Percentiles rank a stretch among this genome's conserved stretches.
phyloP scores from a whole-genome alignment of 2,113 vertebrate species.

The Danio rerio region DNA sequence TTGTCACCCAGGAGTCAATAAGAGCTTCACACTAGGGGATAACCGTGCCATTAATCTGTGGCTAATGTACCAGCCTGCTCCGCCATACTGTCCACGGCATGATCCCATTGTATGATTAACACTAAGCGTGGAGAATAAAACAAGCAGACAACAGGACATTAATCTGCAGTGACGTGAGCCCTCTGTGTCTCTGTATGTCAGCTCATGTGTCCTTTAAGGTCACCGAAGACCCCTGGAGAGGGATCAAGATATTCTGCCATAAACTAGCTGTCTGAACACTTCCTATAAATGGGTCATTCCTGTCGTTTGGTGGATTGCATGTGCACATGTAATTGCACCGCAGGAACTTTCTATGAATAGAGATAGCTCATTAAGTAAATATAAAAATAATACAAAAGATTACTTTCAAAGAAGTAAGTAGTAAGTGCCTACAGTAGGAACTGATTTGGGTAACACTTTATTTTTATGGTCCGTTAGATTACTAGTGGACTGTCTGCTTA shows the following conservation, averaged over 20 bases:
- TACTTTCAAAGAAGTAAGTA: too few relatives aligned
- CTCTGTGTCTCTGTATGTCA: constrained; percentile 54
- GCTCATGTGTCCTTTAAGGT: constrained; percentile 46
- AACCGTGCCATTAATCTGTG: constrained; percentile 63
- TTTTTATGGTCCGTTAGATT: too few relatives aligned
- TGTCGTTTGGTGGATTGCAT: too few relatives aligned
- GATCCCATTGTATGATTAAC: constrained; percentile 72
- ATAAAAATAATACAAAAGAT: too few relatives aligned
- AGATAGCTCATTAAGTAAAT: too few relatives aligned
- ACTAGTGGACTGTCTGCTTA: too few relatives aligned
- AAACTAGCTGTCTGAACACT: background rate
- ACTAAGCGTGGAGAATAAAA: constrained; percentile 67
- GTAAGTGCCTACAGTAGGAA: too few relatives aligned
- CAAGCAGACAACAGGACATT: constrained; percentile 65
- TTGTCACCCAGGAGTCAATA: constrained; percentile 53
- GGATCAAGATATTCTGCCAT: constrained; percentile 14
- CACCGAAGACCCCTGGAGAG: constrained; percentile 43
- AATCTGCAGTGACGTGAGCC: constrained; percentile 67
- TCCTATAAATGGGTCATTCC: too few relatives aligned
- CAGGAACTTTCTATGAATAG: too few relatives aligned
- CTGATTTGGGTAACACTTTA: too few relatives aligned
- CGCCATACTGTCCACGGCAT: constrained; percentile 59
- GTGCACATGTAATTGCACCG: too few relatives aligned
- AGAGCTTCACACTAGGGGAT: constrained; percentile 28
- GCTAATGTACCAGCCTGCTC: constrained; percentile 61